Percentiles rank a stretch among this genome's conserved stretches.
Conservation (phyloP, 2,113 vertebrate species). For the Isurus oxyrinchus region DNA sequence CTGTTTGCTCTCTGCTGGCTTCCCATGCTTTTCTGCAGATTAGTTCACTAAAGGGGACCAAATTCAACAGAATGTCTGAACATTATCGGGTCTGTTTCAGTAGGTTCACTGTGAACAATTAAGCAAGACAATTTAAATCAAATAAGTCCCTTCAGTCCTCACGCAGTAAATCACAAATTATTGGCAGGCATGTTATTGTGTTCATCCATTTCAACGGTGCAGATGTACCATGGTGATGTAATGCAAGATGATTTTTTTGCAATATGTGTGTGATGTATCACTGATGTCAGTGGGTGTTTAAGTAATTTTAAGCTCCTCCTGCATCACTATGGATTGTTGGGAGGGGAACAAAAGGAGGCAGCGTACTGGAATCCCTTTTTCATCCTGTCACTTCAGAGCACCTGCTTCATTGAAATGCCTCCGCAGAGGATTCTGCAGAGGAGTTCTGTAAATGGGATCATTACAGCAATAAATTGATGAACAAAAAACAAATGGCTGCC, state of each 20-base stretch:
- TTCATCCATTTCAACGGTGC: background rate
- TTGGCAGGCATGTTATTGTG: slow-evolving; percentile 1
- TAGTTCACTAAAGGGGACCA: background rate
- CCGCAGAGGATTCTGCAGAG: background rate
- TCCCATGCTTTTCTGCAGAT: background rate
- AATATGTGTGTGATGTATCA: background rate
- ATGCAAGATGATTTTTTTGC: background rate
- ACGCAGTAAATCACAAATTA: background rate
- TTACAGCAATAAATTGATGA: background rate
- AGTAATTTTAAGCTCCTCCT: background rate
- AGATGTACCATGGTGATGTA: background rate
- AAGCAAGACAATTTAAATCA: background rate
- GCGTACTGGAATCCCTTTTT: background rate
- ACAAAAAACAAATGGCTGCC: slow-evolving; percentile 7
- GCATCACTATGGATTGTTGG: background rate
- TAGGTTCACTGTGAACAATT: background rate
- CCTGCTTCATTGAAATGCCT: background rate
- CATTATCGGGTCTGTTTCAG: background rate
- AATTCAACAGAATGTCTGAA: background rate
- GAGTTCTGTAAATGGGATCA: background rate
- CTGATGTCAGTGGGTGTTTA: background rate
- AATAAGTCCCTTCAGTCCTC: background rate
- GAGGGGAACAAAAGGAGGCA: background rate
- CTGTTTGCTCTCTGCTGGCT: background rate
- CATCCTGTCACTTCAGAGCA: slow-evolving; percentile 12